phyloP scores from a whole-genome alignment of 2,888 invertebrate genomes.

The Auanema freiburgensis region DNA sequence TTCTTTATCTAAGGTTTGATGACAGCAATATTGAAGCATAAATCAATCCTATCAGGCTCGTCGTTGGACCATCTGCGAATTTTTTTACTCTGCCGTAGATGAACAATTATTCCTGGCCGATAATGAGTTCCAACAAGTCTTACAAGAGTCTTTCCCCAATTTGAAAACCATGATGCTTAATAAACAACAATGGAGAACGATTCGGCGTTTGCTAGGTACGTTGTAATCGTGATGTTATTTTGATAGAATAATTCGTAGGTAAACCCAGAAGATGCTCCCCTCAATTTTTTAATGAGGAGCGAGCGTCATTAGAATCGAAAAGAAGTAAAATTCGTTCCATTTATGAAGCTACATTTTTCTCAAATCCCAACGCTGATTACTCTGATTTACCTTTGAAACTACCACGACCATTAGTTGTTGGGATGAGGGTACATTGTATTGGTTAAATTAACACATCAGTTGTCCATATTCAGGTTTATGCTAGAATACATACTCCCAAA shows the following conservation, averaged over 20 bases:
- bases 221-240: neutral
- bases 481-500: slow-evolving; percentile 47
- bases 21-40: neutral
- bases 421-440: slow-evolving; percentile 38
- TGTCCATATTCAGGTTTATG: slow-evolving; percentile 34
- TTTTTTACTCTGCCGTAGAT: slow-evolving; percentile 98
- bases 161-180: slow-evolving; percentile 82
- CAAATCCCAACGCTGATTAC: slow-evolving; percentile 22
- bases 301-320: slow-evolving; percentile 84
- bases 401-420: slow-evolving; percentile 53
- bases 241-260: slow-evolving; percentile 65
- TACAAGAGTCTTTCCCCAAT: slow-evolving; percentile 90
- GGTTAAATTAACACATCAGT: neutral
- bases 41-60: slow-evolving; percentile 22
- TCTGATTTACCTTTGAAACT: slow-evolving; percentile 51
- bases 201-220: slow-evolving; percentile 69
- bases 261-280: slow-evolving; percentile 91
- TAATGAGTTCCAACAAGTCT: slow-evolving; percentile 90
- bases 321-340: slow-evolving; percentile 86
- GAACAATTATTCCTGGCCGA: slow-evolving; percentile 85
- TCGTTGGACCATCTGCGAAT: slow-evolving; percentile 85
- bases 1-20: neutral
- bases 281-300: slow-evolving; percentile 92
- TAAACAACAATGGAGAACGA: slow-evolving; percentile 90
- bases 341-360: slow-evolving; percentile 69